Evolutionary conservation across 2,113 vertebrate species (phyloP), one percentile per base, ranked within the genome.

Genomic region (Gymnogyps californianus): DNA sequence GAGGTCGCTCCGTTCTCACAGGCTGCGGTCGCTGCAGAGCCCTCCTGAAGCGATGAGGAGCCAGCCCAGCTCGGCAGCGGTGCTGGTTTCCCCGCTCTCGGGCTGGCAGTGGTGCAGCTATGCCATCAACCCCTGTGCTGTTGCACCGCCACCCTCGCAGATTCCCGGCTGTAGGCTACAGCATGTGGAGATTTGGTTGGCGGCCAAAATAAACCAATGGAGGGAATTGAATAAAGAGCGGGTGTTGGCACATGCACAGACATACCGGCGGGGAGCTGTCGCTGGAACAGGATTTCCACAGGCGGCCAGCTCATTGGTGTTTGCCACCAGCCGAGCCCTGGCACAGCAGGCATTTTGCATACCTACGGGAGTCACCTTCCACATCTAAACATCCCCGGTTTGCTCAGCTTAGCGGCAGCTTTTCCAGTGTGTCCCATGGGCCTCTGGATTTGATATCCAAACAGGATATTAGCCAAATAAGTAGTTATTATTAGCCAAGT

Each of bases 391-490:
- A 13, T 51, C 16, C 25, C 5, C 0, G 0, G 4, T 40, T 16
- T 4, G 1, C 26, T 55, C 64, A 4, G 14, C 9, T 87, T n/a
- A 54, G 79, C 0, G 0, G 65, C 38, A 72, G n/a, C 36, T 51
- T 83, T 82, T 67, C 16, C 32, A 34, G 5, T 0, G 0, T 51
- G n/a, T 71, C 57, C 26, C 18, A 8, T 0, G 0, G 21, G 32
- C 52, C 58, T 69, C 22, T 76, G 58, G 34, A 28, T 80, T 81
- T 49, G 8, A 3, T 66, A 58, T 15, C 46, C 55, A 57, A 71
- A 40, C 4, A 61, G 71, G 36, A 6, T 83, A 24, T 92, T 80
- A 38, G n/a, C 22, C 52, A 65, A 80, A 51, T 58, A 44, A 79
- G 14, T 42, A 52, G 34, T 34, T 83, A 58, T 58, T 83, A 19